Conservation (phyloP, 53 echinoderm and acorn worm species). For the Arbacia lixula region DNA sequence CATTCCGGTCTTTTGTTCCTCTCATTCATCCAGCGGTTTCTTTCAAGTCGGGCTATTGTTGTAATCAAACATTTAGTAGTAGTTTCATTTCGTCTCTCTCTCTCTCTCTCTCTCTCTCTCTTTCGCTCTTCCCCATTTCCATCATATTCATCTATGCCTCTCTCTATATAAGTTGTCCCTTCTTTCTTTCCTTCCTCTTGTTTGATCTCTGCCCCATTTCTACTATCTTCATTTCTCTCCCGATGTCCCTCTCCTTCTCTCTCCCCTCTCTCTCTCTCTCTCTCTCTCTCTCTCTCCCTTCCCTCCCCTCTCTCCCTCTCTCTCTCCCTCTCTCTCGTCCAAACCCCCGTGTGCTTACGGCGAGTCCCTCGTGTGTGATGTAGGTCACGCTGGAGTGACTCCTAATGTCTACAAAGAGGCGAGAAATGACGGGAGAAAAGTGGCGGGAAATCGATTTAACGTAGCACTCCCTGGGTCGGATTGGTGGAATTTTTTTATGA, state of each 20-base stretch:
- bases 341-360: neutral
- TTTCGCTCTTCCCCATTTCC: neutral
- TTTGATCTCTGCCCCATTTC: neutral
- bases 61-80: neutral
- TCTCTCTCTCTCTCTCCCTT: neutral
- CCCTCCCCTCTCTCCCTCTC: neutral
- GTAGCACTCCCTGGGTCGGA: neutral
- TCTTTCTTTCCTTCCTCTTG: neutral
- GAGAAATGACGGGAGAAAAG: neutral
- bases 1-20: constrained; percentile 35
- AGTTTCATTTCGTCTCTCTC: neutral
- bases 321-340: neutral
- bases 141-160: no score
- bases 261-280: neutral
- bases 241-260: neutral
- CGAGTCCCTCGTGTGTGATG: neutral
- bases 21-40: neutral
- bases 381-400: constrained; percentile 38
- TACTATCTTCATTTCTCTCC: neutral
- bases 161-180: no score
- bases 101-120: constrained; percentile 6
- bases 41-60: constrained; percentile 28
- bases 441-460: constrained; percentile 37
- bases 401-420: constrained; percentile 42
- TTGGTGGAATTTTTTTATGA: constrained; percentile 31